Conservation (phyloP, 2,888 invertebrate species). For the Pharmacophagus antenor region DNA sequence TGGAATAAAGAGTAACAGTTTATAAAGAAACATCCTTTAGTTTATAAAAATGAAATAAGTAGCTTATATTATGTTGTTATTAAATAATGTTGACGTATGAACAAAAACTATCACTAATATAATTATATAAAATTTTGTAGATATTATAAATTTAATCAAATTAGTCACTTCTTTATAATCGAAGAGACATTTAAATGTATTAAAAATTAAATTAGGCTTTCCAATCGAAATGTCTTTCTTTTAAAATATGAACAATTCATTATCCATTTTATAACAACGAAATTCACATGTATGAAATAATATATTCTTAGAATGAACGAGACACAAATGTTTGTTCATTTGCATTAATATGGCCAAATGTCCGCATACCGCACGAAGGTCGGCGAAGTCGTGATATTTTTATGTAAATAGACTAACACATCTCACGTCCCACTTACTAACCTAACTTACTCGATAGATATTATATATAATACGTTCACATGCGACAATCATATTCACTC, state of each 20-base stretch:
- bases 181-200: not conserved
- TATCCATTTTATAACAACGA: not conserved
- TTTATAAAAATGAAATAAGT: too few species aligned
- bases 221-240: not conserved
- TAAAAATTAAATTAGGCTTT: not conserved
- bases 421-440: conserved; percentile 19
- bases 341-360: conserved; percentile 26
- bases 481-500: not conserved
- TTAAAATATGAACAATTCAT: not conserved
- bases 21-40: too few species aligned
- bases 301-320: conserved; percentile 12
- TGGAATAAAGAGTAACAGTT: not conserved
- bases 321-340: conserved; percentile 21
- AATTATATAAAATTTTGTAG: too few species aligned
- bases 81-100: too few species aligned
- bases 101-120: too few species aligned
- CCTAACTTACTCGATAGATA: conserved; percentile 1
- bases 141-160: too few species aligned
- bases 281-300: conserved; percentile 9
- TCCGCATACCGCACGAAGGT: conserved; percentile 30
- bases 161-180: too few species aligned
- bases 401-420: conserved; percentile 24
- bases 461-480: not conserved
- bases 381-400: conserved; percentile 21
- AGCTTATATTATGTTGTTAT: too few species aligned